A percentile compares a stretch with the other conserved stretches of the same genome.
Conservation (phyloP, 2,888 invertebrate species). For the Drosophila diplacantha region DNA sequence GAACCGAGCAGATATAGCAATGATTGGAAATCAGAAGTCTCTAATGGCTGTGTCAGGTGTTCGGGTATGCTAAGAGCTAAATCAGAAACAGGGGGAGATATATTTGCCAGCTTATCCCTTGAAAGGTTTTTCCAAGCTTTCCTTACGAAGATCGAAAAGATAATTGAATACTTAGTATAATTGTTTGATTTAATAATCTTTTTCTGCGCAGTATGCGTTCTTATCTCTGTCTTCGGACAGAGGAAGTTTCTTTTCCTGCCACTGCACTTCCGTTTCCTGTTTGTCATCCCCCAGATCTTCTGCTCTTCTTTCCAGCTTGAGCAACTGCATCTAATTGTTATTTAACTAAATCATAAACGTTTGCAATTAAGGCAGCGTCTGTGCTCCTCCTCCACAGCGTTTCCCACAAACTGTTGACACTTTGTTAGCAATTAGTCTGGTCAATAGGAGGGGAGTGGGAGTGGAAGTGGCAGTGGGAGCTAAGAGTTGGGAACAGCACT, state of each 20-base stretch:
- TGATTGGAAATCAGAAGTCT: conserved; percentile 42
- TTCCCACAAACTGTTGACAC: conserved; percentile 61
- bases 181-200: background rate
- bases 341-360: conserved; percentile 63
- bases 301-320: conserved; percentile 7
- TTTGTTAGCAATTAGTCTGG: conserved; percentile 67
- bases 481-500: conserved; percentile 6
- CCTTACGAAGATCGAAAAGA: too few species aligned
- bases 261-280: conserved; percentile 16
- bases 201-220: background rate
- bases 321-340: conserved; percentile 62
- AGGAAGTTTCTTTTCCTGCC: conserved; percentile 1
- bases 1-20: conserved; percentile 17
- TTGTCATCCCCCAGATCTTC: background rate
- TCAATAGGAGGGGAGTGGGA: conserved; percentile 18
- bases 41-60: conserved; percentile 33
- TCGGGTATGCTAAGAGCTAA: background rate
- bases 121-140: background rate
- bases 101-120: background rate
- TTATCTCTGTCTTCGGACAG: background rate
- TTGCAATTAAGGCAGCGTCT: conserved; percentile 48
- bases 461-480: background rate
- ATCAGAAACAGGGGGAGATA: background rate
- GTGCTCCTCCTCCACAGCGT: conserved; percentile 13
- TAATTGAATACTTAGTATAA: background rate